These are phyloP conservation scores for Periophthalmus magnuspinnatus DNA, from an alignment of 2,797 vertebrate genomes.

Conservation along the genomic window DNA sequence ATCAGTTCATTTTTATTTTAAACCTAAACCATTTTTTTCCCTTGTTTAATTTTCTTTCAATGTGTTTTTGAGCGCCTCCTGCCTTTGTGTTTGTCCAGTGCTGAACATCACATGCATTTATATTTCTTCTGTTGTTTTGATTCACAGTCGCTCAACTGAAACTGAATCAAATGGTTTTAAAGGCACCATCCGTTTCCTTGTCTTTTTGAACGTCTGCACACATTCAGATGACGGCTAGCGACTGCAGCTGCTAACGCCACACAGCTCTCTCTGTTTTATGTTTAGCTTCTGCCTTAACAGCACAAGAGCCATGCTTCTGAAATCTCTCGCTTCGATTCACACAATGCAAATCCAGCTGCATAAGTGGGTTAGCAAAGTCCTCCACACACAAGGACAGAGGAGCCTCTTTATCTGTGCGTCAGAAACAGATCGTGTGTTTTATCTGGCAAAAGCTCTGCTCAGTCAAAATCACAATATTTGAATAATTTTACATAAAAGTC, in stretches of 20 bases:
- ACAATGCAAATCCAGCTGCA: constrained; percentile 72
- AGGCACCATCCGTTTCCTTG: constrained; percentile 37
- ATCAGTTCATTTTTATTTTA: too few species aligned
- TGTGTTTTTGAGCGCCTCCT: too few species aligned
- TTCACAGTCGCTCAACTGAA: constrained; percentile 28
- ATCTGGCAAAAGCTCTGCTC: constrained; percentile 14
- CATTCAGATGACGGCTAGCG: constrained; percentile 66
- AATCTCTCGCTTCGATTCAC: constrained; percentile 72
- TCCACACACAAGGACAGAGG: constrained; percentile 35
- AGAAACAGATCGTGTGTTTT: constrained; percentile 17
- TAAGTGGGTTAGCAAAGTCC: constrained; percentile 65
- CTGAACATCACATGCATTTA: not conserved
- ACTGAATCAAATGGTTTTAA: constrained; percentile 39
- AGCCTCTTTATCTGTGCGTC: constrained; percentile 24
- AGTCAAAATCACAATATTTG: not conserved
- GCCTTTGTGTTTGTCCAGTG: too few species aligned
- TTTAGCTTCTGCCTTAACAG: constrained; percentile 73
- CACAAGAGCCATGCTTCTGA: constrained; percentile 74
- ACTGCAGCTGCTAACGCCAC: constrained; percentile 69
- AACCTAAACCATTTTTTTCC: too few species aligned
- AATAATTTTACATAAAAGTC: constrained; percentile 2
- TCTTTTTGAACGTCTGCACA: constrained; percentile 54
- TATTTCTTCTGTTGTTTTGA: constrained; percentile 28
- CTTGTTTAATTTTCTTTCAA: too few species aligned
- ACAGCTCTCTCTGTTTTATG: constrained; percentile 59